Conservation (phyloP, 2,797 vertebrate species). For the Mormyrus hasselquistii region DNA sequence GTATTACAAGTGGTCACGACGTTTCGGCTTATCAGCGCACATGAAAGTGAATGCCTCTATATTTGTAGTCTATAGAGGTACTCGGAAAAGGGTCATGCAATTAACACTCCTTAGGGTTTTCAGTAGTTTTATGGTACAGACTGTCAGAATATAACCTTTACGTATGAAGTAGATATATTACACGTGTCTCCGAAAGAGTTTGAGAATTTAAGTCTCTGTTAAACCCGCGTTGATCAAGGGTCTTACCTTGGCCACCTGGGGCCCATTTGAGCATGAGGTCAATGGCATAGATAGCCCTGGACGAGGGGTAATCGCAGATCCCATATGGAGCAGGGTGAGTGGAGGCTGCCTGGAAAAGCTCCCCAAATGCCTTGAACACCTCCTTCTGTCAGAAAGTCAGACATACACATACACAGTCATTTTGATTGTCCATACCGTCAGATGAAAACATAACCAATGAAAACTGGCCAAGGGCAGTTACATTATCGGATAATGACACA, state of each 20-base stretch:
- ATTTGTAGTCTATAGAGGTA: neutral
- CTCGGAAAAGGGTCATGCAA: neutral
- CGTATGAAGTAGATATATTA: neutral
- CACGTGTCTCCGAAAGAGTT: neutral
- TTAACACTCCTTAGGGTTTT: neutral
- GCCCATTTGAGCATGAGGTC: constrained; percentile 93
- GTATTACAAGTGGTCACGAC: neutral
- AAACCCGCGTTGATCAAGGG: neutral
- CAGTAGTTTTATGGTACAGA: neutral
- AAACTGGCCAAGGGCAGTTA: neutral
- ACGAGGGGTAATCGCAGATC: constrained; percentile 74
- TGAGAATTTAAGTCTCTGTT: neutral
- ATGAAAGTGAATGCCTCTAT: neutral
- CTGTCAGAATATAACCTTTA: neutral
- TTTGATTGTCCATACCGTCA: neutral
- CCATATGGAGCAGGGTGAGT: constrained; percentile 76
- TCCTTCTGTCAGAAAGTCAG: constrained; percentile 52
- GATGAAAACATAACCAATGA: neutral
- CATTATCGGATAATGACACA: neutral
- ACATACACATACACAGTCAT: neutral
- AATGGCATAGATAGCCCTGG: constrained; percentile 82
- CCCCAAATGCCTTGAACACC: constrained; percentile 71
- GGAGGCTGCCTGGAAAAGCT: constrained; percentile 74
- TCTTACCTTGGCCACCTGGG: constrained; percentile 53
- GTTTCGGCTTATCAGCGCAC: neutral